These are phyloP conservation scores for Conus canariensis DNA, from an alignment of 2,888 invertebrate genomes.

Conservation along the genomic window DNA sequence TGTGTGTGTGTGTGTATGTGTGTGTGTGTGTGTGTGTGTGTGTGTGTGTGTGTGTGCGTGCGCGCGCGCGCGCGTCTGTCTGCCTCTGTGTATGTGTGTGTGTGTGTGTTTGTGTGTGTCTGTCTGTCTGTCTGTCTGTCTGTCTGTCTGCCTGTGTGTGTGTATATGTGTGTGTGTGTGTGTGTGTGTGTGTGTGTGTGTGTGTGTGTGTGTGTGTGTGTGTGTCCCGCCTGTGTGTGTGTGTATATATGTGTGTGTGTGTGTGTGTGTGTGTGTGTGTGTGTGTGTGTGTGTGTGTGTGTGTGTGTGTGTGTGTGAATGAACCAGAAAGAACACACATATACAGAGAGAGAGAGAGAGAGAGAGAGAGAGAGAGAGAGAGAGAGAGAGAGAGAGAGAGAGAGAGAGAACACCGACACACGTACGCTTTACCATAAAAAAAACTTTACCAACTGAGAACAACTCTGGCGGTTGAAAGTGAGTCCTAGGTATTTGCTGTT, in stretches of 20 bases:
- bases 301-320: neutral
- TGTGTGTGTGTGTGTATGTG: neutral
- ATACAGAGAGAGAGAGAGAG: too few relatives aligned
- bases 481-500: too few relatives aligned
- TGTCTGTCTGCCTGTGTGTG: too few relatives aligned
- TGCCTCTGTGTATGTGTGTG: neutral
- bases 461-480: too few relatives aligned
- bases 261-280: neutral
- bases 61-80: too few relatives aligned
- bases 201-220: slow-evolving; percentile 25
- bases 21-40: slow-evolving; percentile 13
- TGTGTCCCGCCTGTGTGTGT: too few relatives aligned
- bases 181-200: neutral
- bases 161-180: slow-evolving; percentile 22
- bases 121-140: slow-evolving; percentile 14
- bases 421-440: too few relatives aligned
- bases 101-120: slow-evolving; percentile 22
- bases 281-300: slow-evolving; percentile 27
- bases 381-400: too few relatives aligned
- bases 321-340: too few relatives aligned
- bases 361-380: too few relatives aligned
- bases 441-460: too few relatives aligned
- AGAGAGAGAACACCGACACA: too few relatives aligned
- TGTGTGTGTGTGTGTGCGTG: slow-evolving; percentile 10
- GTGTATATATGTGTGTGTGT: slow-evolving; percentile 13